Conservation (phyloP, 1,140 invertebrate species). For the Babylonia areolata region DNA sequence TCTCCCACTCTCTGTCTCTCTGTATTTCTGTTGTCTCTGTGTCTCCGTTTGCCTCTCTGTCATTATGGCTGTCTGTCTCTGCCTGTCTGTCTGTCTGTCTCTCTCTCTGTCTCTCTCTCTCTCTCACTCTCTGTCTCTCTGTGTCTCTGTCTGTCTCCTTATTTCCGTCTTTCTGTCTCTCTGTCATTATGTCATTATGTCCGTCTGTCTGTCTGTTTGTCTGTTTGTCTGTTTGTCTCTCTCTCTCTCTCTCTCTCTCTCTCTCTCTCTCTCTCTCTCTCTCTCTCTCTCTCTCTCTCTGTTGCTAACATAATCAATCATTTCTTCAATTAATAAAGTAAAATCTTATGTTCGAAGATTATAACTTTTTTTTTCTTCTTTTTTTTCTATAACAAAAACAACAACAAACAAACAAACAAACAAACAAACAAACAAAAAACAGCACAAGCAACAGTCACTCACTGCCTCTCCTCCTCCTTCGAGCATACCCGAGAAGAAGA, state of each 20-base stretch:
- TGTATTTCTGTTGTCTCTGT: not conserved
- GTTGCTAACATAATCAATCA: not conserved
- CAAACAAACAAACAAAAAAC: too few species aligned
- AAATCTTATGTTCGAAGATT: not conserved
- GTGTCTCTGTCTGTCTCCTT: not conserved
- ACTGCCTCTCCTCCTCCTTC: slow-evolving; percentile 37
- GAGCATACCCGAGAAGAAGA: slow-evolving; percentile 19
- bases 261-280: not conserved
- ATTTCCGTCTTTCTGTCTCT: too few species aligned
- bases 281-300: not conserved
- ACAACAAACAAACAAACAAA: too few species aligned
- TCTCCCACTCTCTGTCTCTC: too few species aligned
- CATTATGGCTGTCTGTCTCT: not conserved
- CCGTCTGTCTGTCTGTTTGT: too few species aligned
- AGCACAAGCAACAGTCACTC: slow-evolving; percentile 26
- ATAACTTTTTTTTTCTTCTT: not conserved
- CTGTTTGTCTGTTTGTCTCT: too few species aligned
- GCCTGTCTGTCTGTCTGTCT: not conserved
- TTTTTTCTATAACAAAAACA: too few species aligned
- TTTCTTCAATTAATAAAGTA: not conserved
- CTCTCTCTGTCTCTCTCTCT: slow-evolving; percentile 10
- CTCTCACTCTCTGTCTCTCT: slow-evolving; percentile 9
- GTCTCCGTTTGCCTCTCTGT: not conserved
- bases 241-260: slow-evolving; percentile 4
- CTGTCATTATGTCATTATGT: too few species aligned